Evolutionary conservation across 2,797 vertebrate species (phyloP).

Genomic region (Sebastes taczanowskii): DNA sequence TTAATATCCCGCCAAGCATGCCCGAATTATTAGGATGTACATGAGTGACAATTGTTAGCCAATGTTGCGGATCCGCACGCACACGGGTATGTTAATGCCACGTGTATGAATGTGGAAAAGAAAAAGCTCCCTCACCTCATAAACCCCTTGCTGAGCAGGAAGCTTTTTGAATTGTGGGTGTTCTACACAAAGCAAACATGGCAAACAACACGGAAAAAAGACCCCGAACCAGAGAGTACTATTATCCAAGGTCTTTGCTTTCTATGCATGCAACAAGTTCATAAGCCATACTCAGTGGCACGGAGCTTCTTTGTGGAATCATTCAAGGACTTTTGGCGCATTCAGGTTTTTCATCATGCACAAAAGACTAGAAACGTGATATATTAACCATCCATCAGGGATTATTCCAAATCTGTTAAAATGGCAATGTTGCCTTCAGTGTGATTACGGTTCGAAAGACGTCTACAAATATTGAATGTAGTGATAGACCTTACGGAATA

Average conservation of each 20-base stretch:
- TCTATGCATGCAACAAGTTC: conserved; percentile 77
- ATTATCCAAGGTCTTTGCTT: conserved; percentile 41
- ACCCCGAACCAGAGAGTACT: conserved; percentile 25
- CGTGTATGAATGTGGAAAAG: conserved; percentile 39
- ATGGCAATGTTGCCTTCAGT: neutral
- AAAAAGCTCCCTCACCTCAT: conserved; percentile 44
- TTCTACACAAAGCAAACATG: conserved; percentile 63
- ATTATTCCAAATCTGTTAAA: conserved; percentile 16
- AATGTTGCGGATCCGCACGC: conserved; percentile 56
- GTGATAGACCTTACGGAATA: neutral
- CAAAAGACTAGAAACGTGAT: neutral
- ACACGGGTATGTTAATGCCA: conserved; percentile 58
- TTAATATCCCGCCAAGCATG: conserved; percentile 75
- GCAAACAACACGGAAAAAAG: conserved; percentile 44
- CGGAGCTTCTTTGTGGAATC: conserved; percentile 4
- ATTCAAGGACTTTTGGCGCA: conserved; percentile 5
- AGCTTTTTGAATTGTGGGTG: conserved; percentile 71
- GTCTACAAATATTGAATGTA: neutral
- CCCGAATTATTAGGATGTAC: conserved; percentile 77
- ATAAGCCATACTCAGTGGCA: conserved; percentile 10
- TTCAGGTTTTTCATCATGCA: neutral
- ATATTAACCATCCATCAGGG: neutral
- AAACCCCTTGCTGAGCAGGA: conserved; percentile 54
- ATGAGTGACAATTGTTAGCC: conserved; percentile 69
- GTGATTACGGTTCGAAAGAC: neutral